A percentile compares a stretch with the other conserved stretches of the same genome.
Conservation (phyloP, 2,797 vertebrate genomes). For the Bryconaethiops microstoma region DNA sequence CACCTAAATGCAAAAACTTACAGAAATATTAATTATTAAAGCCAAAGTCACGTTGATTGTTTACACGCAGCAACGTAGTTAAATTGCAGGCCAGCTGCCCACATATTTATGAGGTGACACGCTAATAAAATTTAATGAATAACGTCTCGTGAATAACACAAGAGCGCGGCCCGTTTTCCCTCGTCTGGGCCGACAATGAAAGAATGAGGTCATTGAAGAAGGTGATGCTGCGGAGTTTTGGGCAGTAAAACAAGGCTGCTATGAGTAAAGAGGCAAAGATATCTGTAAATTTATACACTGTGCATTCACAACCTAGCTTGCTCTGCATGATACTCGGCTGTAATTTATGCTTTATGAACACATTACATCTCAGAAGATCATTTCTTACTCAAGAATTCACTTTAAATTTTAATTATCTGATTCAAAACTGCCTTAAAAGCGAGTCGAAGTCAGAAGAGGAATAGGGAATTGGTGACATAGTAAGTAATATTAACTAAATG, state of each 20-base stretch:
- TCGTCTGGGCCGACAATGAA: background rate
- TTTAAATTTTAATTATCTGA: too few species aligned
- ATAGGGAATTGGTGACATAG: too few species aligned
- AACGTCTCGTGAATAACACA: background rate
- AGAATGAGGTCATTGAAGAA: background rate
- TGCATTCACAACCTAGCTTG: too few species aligned
- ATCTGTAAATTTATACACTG: too few species aligned
- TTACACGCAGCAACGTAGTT: background rate
- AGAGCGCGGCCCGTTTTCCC: background rate
- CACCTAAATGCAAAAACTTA: too few species aligned
- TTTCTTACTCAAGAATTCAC: too few species aligned
- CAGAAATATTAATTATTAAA: background rate
- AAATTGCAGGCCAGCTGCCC: background rate
- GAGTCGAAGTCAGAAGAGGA: too few species aligned
- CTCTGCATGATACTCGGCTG: too few species aligned
- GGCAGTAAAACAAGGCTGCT: background rate
- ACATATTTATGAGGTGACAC: slow-evolving; percentile 20
- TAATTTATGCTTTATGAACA: too few species aligned
- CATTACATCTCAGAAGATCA: too few species aligned
- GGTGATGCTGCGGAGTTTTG: background rate
- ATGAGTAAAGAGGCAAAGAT: background rate
- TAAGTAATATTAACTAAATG: too few species aligned
- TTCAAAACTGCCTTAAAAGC: too few species aligned
- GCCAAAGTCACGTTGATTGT: background rate
- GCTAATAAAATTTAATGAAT: slow-evolving; percentile 2